These are phyloP conservation scores for Myodes glareolus DNA, from an alignment of 2,113 vertebrate genomes.

Conservation along the genomic window DNA sequence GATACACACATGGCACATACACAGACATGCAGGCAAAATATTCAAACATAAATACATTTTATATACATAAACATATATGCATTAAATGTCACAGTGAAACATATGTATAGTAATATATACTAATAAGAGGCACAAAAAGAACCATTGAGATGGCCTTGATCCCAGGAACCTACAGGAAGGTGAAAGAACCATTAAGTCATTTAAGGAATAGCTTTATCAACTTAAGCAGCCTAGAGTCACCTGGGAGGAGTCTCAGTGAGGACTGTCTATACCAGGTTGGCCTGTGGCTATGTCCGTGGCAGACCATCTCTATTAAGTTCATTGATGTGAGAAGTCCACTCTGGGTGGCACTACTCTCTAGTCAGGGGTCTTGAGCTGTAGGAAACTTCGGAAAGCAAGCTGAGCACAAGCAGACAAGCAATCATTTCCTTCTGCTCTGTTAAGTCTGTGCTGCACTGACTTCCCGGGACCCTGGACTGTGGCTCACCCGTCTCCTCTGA, in stretches of 20 bases:
- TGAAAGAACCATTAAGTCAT: background rate
- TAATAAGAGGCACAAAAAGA: background rate
- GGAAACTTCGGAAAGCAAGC: background rate
- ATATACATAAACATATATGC: background rate
- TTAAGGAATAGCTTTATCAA: background rate
- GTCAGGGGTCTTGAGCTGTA: background rate
- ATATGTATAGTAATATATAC: background rate
- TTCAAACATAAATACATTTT: background rate
- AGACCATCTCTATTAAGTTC: background rate
- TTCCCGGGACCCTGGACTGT: background rate
- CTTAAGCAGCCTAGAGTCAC: background rate
- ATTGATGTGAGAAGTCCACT: background rate
- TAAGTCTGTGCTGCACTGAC: background rate
- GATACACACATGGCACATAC: background rate
- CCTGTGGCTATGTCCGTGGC: background rate
- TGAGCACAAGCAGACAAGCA: background rate
- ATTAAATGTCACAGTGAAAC: background rate
- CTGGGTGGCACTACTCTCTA: background rate
- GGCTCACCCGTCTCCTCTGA: background rate
- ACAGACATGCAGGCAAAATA: background rate
- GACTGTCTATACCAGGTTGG: background rate
- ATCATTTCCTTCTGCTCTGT: background rate
- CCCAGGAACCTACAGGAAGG: background rate
- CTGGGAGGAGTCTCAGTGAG: background rate
- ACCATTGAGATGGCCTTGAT: background rate